These are phyloP conservation scores for Elgaria multicarinata DNA, from an alignment of 2,113 vertebrate genomes.

Conservation along the genomic window DNA sequence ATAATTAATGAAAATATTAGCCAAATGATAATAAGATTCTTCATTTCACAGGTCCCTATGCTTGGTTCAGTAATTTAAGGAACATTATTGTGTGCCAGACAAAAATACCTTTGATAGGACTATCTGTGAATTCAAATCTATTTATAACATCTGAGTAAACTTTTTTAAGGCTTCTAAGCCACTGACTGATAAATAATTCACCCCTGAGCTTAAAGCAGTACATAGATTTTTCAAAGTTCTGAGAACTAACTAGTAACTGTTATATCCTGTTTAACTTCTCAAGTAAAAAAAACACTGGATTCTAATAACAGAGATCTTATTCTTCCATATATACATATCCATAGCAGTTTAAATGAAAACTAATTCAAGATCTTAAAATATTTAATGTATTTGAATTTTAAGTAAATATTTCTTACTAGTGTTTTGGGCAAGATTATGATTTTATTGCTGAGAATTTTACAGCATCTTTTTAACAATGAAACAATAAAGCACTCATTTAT, in stretches of 20 bases:
- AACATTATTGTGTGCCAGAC: neutral
- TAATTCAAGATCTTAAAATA: neutral
- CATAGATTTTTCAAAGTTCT: neutral
- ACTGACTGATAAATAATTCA: neutral
- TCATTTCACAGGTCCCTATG: neutral
- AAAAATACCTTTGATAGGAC: neutral
- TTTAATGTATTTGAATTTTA: neutral
- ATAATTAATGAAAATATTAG: neutral
- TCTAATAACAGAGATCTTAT: neutral
- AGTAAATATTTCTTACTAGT: neutral
- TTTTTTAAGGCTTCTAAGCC: too few relatives aligned
- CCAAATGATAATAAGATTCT: neutral
- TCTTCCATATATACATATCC: neutral
- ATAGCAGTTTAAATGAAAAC: neutral
- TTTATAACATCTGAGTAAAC: neutral
- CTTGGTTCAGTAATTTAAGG: neutral
- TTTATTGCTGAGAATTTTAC: neutral
- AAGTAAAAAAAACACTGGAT: neutral
- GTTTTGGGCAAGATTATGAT: neutral
- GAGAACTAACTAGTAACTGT: neutral
- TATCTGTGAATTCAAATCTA: neutral
- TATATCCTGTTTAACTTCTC: neutral
- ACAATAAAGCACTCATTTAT: accelerated
- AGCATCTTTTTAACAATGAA: neutral
- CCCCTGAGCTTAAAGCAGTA: neutral